Evolutionary conservation across 2,797 vertebrate species (phyloP), one percentile per base, ranked within the genome.

Genomic region (Oryzias sinensis): DNA sequence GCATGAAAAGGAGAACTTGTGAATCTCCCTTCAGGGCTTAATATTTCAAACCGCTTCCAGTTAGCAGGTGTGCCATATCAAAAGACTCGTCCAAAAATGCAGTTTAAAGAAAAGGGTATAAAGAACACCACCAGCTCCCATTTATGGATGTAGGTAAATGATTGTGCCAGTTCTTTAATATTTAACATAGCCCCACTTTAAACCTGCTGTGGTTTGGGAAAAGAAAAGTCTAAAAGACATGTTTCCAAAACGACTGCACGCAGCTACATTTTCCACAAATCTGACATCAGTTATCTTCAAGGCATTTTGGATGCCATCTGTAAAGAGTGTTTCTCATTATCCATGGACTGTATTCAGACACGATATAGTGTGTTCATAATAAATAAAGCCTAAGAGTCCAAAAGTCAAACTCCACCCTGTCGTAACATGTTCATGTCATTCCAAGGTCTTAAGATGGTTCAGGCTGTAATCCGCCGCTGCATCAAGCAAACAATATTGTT

Each of bases 361-460:
- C 59, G 24, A 65, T 61, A 80, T 77, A 72, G 55, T 59, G 53
- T 43, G 65, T 59, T 53, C 69, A 74, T 50, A 56, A 70, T 69
- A 72, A 84, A 79, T 70, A 68, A 64, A 13, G 53, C 37, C 24
- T 29, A 42, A 29, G 62, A 80, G 78, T 87, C 73, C 75, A 83
- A 81, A 77, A 74, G 77, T 78, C 83, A 66, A 79, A 70, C 81
- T 74, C 67, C 75, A 82, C 74, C 80, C 76, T 65, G n/a, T 56
- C 57, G 65, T 56, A 61, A 66, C 74, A 72, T 53, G 55, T 16
- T 27, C 46, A 18, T n/a, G 41, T 61, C 43, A 61, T 49, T 67
- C 22, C 46, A 58, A 60, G 45, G 68, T 53, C 56, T 77, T 67
- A 79, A 75, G 48, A 52, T 45, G 49, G 44, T 64, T 81, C 68